phyloP scores from a whole-genome alignment of 2,888 invertebrate genomes.

The Dicyrtoma fusca region DNA sequence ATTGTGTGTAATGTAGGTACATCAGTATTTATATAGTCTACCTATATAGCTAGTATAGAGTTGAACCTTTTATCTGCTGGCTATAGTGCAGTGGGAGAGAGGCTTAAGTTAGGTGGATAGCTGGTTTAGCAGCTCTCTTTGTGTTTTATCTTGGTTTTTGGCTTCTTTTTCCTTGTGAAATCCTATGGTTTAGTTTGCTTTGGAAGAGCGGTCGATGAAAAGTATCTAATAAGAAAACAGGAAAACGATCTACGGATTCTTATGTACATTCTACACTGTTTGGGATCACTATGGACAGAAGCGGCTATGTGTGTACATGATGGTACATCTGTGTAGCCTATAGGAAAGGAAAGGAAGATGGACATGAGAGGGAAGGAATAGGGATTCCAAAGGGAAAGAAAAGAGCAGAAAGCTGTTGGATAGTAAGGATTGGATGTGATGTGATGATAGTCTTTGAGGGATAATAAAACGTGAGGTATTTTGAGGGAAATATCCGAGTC shows the following conservation, averaged over 20 bases:
- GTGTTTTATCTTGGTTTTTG: slow-evolving; percentile 23
- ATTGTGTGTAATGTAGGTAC: no score
- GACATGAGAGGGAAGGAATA: neutral
- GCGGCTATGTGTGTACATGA: neutral
- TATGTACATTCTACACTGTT: no score
- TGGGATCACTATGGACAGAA: neutral
- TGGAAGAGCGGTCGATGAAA: no score
- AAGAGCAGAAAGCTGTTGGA: slow-evolving; percentile 18
- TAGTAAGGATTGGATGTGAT: slow-evolving; percentile 19
- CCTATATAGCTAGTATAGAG: slow-evolving; percentile 12
- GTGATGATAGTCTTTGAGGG: slow-evolving; percentile 47
- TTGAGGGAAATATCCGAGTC: slow-evolving; percentile 44
- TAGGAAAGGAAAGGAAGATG: neutral
- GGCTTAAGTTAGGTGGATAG: no score
- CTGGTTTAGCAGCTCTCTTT: slow-evolving; percentile 5
- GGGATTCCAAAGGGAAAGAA: slow-evolving; percentile 23
- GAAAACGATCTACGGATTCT: no score
- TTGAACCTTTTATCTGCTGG: no score
- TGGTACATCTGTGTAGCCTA: neutral
- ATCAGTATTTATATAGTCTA: neutral
- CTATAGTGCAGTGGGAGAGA: no score
- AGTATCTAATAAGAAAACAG: no score
- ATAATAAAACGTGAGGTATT: slow-evolving; percentile 50
- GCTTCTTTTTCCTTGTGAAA: slow-evolving; percentile 27
- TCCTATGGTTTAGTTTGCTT: neutral